Evolutionary conservation across 1,140 invertebrate species (phyloP).

Genomic region (Medauroidea extradentata): DNA sequence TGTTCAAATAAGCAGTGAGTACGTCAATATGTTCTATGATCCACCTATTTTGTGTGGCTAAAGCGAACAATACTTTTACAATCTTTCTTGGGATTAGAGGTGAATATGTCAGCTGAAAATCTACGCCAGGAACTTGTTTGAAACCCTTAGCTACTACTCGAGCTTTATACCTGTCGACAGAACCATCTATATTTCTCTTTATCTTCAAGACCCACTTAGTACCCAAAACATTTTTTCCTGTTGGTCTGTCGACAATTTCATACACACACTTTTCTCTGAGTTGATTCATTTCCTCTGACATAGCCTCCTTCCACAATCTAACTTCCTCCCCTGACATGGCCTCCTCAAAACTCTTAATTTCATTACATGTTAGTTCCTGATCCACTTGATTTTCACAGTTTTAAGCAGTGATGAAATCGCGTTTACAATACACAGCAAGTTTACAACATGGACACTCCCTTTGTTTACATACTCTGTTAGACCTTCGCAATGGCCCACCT

Average conservation of each 20-base stretch:
- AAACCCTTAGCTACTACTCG: slow-evolving; percentile 40
- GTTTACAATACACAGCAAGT: too few relatives aligned
- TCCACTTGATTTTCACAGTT: too few relatives aligned
- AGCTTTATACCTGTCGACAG: slow-evolving; percentile 31
- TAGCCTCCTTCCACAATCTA: slow-evolving; percentile 35
- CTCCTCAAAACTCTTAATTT: slow-evolving; percentile 14
- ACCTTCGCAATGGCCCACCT: too few relatives aligned
- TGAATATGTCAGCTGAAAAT: slow-evolving; percentile 33
- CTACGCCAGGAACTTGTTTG: slow-evolving; percentile 33
- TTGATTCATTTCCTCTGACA: slow-evolving; percentile 29
- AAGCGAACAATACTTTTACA: slow-evolving; percentile 36
- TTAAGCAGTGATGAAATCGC: too few relatives aligned
- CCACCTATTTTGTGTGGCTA: slow-evolving; percentile 33
- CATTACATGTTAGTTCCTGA: too few relatives aligned
- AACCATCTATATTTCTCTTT: slow-evolving; percentile 27
- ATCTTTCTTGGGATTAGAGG: slow-evolving; percentile 32
- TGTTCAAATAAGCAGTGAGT: slow-evolving; percentile 40
- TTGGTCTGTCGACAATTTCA: slow-evolving; percentile 24
- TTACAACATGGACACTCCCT: too few relatives aligned
- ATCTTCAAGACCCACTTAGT: slow-evolving; percentile 37
- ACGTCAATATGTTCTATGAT: slow-evolving; percentile 37
- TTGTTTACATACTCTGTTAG: too few relatives aligned
- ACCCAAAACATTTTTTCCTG: slow-evolving; percentile 21
- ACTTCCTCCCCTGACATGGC: slow-evolving; percentile 28
- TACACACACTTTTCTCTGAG: slow-evolving; percentile 34